phyloP scores from a whole-genome alignment of 2,888 invertebrate species.

The Geophilus truncorum region DNA sequence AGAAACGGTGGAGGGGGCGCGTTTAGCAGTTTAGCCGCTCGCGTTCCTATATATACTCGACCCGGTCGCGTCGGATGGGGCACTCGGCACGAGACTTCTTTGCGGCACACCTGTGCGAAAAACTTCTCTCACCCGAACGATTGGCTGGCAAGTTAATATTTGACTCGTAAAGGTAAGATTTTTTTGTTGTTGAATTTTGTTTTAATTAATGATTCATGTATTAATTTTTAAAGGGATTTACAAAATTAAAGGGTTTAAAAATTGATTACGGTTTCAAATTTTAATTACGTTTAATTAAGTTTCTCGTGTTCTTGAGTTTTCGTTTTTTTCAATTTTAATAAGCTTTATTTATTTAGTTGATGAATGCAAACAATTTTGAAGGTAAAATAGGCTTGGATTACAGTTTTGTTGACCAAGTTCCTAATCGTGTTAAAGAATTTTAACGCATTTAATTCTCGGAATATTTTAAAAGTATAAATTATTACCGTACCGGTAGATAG shows the following conservation, averaged over 20 bases:
- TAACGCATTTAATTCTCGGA: too few relatives aligned
- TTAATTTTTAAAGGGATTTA: not conserved
- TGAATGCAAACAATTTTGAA: not conserved
- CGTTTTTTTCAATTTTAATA: not conserved
- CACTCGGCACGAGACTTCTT: not conserved
- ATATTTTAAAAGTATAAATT: too few relatives aligned
- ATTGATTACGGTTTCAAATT: not conserved
- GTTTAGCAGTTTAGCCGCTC: constrained; percentile 11
- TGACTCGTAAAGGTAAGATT: not conserved
- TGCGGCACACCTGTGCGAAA: constrained; percentile 6
- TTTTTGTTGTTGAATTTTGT: not conserved
- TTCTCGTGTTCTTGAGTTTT: not conserved
- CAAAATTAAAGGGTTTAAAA: not conserved
- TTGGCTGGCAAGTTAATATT: not conserved
- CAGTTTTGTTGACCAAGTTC: not conserved
- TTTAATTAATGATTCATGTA: not conserved
- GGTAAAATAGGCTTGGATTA: not conserved
- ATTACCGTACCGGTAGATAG: too few relatives aligned
- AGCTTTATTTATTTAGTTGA: not conserved
- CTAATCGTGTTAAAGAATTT: not conserved
- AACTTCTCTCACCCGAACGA: not conserved
- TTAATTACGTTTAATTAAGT: not conserved
- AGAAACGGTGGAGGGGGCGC: not conserved
- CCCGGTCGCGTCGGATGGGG: constrained; percentile 6
- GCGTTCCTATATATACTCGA: constrained; percentile 23